Percentiles rank a stretch among this genome's conserved stretches.
Conservation (phyloP, 2,113 vertebrate species). For the Pleuronectes platessa region DNA sequence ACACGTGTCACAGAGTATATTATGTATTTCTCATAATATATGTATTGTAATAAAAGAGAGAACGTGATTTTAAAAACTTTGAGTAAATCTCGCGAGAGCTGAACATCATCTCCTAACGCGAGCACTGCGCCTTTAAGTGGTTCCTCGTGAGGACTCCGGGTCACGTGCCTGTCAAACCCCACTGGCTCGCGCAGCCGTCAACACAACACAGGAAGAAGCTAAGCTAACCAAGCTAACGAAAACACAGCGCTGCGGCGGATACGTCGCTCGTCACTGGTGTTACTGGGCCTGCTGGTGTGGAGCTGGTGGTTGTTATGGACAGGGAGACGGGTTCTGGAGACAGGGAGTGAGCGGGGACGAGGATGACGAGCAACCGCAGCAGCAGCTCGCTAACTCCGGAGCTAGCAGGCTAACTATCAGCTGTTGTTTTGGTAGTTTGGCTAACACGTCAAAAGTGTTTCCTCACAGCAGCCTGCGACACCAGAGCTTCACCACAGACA, state of each 20-base stretch:
- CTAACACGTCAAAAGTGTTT: constrained; percentile 8
- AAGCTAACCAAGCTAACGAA: constrained; percentile 34
- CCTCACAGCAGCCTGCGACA: not conserved
- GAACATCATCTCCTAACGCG: too few relatives aligned
- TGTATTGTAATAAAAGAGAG: too few relatives aligned
- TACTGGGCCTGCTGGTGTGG: not conserved
- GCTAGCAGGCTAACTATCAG: constrained; percentile 63
- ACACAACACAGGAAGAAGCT: constrained; percentile 45
- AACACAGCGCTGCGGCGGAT: not conserved
- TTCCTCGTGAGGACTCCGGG: constrained; percentile 72
- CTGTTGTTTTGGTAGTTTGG: constrained; percentile 67
- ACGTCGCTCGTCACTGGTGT: not conserved
- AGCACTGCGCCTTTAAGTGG: constrained; percentile 66
- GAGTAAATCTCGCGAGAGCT: constrained; percentile 17
- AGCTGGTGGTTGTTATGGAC: not conserved
- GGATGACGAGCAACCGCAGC: constrained; percentile 11
- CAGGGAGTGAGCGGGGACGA: constrained; percentile 2
- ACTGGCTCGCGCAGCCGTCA: constrained; percentile 52
- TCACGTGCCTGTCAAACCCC: constrained; percentile 80
- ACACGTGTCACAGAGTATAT: too few relatives aligned
- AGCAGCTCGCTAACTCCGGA: constrained; percentile 48
- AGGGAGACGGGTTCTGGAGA: not conserved
- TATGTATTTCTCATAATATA: too few relatives aligned
- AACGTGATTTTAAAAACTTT: not conserved
- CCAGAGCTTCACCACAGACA: not conserved